Base-by-base conservation (phyloP, 2,113 vertebrate species). In the Salvator merianae region DNA sequence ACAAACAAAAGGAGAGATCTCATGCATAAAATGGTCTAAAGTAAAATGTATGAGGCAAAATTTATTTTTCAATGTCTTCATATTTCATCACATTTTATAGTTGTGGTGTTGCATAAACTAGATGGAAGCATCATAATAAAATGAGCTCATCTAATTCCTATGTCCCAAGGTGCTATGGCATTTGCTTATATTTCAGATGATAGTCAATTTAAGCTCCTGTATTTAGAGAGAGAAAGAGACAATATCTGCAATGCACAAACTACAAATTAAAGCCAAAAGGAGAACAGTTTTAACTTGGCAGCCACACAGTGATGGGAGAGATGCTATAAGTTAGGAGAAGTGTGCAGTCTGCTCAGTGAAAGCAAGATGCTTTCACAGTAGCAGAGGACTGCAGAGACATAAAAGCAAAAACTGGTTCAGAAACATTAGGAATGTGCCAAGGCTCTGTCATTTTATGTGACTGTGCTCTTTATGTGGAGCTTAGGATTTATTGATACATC, bases 71-170 rank as follows among this genome's bases (percentile, higher is more conserved):
- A 81, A 28, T 79, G 88, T 87, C 53, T 87, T 88, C 68, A 43
- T 20, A 83, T 83, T 92, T 86, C 47, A 40, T 85, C 69, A 38
- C 7, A 84, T 89, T 90, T 92, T 83, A 83, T 47, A 79, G 20
- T 1, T 74, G 9, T 81, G 85, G 79, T 74, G 85, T 89, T 87
- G 89, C 71, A 50, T 88, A 90, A 92, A 89, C 34, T n/a, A 82
- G 24, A 86, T 85, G 72, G 34, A 71, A 83, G 22, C 86, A 93
- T 87, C 72, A 85, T 87, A 90, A 81, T 80, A 88, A 91, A 88
- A 80, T 73, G 86, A 89, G 86, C 53, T 79, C 55, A 20, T 20
- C 76, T 88, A 82, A 82, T 83, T 85, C 40, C 66, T 79, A 84
- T 87, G 34, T 86, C 22, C 66, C 84, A 77, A 8, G 14, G 5